Base-by-base conservation (phyloP, 2,797 vertebrate genomes). In the Acropternis orthonyx region DNA sequence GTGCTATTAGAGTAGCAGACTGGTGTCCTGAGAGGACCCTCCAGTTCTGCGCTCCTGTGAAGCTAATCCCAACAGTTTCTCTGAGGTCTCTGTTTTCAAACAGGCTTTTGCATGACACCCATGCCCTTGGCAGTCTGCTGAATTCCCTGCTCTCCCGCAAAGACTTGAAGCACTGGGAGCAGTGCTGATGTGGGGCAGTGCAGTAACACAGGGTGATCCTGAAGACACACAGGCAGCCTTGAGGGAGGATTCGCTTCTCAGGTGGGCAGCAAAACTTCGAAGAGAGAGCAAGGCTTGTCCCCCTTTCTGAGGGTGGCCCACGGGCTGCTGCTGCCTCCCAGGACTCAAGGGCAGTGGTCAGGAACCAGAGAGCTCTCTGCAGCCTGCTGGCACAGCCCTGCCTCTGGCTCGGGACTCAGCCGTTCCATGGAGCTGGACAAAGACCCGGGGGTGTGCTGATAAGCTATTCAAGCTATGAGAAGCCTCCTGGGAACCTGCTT, bases 401-500 rank as follows among this genome's bases (percentile, higher is more conserved):
- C 34, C 73, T 14, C 48, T 22, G 58, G 36, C 79, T 24, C 0
- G 28, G 36, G 46, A 43, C 26, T 18, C 52, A 19, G 55, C 2
- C 3, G 1, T 22, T 74, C 46, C 46, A 0, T 0, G 34, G 75
- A 30, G 55, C 77, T 7, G 52, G 59, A 65, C 91, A 85, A 41
- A 15, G 77, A 44, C 55, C 63, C 0, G 0, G 44, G 46, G 67
- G 32, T 34, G 74, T 26, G 56, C 77, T 23, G 19, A 37, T 18
- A 9, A 95, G 74, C 61, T 79, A 54, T 82, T 79, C 39, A 20
- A 89, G 84, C 81, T 68, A 52, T 80, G 91, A 82, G 78, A 74
- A 76, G 39, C 63, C 68, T 82, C 72, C 86, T 76, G 93, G 84
- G 93, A 95, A 93, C 91, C 78, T 23, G 67, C 67, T 63, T 44